phyloP scores from a whole-genome alignment of 2,888 invertebrate genomes.

The Acanthosepion esculentum region DNA sequence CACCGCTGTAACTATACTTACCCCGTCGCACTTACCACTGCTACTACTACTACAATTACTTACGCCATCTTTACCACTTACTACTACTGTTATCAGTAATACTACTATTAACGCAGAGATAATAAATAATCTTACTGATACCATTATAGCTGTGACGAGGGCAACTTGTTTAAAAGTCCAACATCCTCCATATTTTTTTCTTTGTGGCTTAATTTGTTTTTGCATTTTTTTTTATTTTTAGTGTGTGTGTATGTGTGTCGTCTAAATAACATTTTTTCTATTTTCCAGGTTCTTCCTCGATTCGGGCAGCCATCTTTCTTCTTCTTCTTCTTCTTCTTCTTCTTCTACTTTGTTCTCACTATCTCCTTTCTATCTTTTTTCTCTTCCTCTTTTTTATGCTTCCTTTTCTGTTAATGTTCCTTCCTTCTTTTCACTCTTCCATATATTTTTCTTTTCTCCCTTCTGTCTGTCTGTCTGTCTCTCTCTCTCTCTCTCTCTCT shows the following conservation, averaged over 20 bases:
- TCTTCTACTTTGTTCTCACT: not conserved
- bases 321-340: not conserved
- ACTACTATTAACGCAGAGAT: not conserved
- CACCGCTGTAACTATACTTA: not conserved
- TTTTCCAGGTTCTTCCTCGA: too few relatives aligned
- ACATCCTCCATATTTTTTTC: not conserved
- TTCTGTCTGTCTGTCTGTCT: too few relatives aligned
- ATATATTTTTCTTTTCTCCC: not conserved
- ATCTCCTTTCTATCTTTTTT: not conserved
- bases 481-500: too few relatives aligned
- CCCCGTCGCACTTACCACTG: not conserved
- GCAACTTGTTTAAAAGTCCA: not conserved
- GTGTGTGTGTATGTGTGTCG: not conserved
- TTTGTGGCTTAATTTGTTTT: too few relatives aligned
- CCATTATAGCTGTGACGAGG: not conserved
- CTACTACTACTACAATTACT: not conserved
- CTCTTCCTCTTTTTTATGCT: too few relatives aligned
- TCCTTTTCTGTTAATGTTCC: not conserved
- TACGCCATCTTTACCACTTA: not conserved
- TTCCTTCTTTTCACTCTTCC: too few relatives aligned
- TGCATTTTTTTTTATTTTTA: not conserved
- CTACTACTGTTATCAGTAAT: not conserved
- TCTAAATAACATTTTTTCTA: not conserved
- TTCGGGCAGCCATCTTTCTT: too few relatives aligned
- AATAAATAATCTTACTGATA: not conserved